A percentile compares a stretch with the other conserved stretches of the same genome.
Conservation (phyloP, 2,797 vertebrate genomes). For the Enteromius unitaeniatus region DNA sequence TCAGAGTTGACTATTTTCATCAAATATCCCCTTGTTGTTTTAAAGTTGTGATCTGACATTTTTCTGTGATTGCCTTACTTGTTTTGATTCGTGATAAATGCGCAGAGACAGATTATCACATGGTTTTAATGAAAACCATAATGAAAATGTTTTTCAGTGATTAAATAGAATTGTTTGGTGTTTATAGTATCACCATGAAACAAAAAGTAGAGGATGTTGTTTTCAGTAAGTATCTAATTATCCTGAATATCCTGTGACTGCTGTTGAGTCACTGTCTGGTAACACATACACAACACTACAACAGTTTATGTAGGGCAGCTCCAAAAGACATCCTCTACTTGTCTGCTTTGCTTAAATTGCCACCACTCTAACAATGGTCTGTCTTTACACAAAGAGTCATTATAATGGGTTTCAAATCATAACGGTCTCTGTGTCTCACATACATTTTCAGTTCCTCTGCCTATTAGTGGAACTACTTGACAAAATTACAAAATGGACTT, state of each 20-base stretch:
- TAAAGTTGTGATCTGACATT: not conserved
- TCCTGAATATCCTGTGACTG: conserved; percentile 12
- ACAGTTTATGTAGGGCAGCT: conserved; percentile 14
- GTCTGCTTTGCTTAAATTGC: not conserved
- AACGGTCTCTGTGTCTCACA: conserved; percentile 7
- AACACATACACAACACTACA: conserved; percentile 19
- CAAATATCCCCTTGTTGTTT: not conserved
- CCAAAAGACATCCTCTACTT: conserved; percentile 14
- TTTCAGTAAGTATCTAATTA: conserved; percentile 22
- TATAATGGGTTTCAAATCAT: not conserved
- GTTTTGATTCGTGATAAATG: conserved; percentile 9
- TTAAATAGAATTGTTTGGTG: not conserved
- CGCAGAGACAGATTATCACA: not conserved
- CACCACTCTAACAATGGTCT: not conserved
- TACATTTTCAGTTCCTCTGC: conserved; percentile 22
- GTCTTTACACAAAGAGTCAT: not conserved
- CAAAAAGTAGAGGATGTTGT: conserved; percentile 6
- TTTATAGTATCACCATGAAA: not conserved
- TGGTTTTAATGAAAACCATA: not conserved
- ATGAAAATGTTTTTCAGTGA: conserved; percentile 7
- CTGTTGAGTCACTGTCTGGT: conserved; percentile 27
- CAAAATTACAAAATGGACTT: not conserved
- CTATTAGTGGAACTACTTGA: not conserved
- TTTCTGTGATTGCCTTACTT: not conserved
- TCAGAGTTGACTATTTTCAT: not conserved